Evolutionary conservation across 1,140 invertebrate genomes (phyloP).

Genomic region (Drosophila pandora): DNA sequence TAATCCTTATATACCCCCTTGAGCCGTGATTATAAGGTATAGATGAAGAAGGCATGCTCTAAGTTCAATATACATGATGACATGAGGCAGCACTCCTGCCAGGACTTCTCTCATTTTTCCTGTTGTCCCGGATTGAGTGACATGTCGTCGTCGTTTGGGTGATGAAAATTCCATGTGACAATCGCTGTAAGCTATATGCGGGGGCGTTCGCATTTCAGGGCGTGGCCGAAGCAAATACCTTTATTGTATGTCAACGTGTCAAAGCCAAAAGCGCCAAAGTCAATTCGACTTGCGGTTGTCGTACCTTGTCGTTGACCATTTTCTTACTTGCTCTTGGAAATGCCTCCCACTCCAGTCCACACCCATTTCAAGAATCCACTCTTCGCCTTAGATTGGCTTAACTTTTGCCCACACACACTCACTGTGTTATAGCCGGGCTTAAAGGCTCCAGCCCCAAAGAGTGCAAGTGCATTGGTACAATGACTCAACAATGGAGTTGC

Average conservation of each 20-base stretch:
- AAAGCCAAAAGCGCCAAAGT: constrained; percentile 78
- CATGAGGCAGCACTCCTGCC: constrained; percentile 55
- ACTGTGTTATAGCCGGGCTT: constrained; percentile 31
- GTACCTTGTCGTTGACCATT: constrained; percentile 51
- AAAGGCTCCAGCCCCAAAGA: constrained; percentile 8
- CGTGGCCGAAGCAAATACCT: constrained; percentile 64
- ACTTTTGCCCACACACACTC: constrained; percentile 41
- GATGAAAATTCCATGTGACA: constrained; percentile 77
- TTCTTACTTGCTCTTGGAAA: constrained; percentile 12
- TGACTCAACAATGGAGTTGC: constrained; percentile 43
- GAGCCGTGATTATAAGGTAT: not conserved
- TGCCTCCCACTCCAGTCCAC: not conserved
- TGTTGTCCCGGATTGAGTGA: constrained; percentile 26
- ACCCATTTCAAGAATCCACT: not conserved
- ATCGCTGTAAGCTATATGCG: constrained; percentile 70
- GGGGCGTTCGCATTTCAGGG: constrained; percentile 9
- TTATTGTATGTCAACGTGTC: constrained; percentile 80
- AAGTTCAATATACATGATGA: constrained; percentile 75
- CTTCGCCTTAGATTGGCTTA: constrained; percentile 37
- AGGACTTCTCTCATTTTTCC: constrained; percentile 1
- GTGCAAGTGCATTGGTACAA: constrained; percentile 7
- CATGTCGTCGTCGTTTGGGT: constrained; percentile 44
- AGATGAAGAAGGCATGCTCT: constrained; percentile 10
- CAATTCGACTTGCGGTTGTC: constrained; percentile 75
- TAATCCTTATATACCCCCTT: not conserved